Evolutionary conservation across 2,797 vertebrate genomes (phyloP), one percentile per base, ranked within the genome.

Genomic region (Apogon hyalosoma): DNA sequence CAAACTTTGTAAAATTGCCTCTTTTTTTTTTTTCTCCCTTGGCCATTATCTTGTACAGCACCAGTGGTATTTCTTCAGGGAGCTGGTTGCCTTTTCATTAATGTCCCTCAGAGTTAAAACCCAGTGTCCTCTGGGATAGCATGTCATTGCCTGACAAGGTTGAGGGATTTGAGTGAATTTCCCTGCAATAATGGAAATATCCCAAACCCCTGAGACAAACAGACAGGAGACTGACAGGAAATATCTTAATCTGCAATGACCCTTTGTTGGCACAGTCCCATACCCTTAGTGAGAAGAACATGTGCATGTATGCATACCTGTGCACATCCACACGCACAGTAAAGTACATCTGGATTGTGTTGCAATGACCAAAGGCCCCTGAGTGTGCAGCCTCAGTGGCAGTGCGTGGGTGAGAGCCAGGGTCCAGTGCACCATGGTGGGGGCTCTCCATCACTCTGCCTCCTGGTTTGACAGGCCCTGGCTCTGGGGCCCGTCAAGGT

Each of bases 371-470:
- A 8, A 36, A 74, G 88, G 89, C 84, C 84, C 88, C 92, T 71
- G 85, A 81, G 87, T 87, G 88, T 75, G 87, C 75, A 43, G 83
- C 87, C 82, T 85, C 85, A 88, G 88, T 82, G 83, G 88, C 88
- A 69, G 85, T 89, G 90, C 52, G 87, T 89, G 89, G 89, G 91
- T 88, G 88, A 92, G 85, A 90, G 87, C 86, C 86, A 90, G 88
- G 85, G 90, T 91, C 90, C 90, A 78, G 85, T 85, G 89, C 92
- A 90, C 90, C 88, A 89, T 91, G 91, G 92, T 91, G 92, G 84
- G 92, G 89, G 77, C 90, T 90, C 88, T 94, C 90, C 92, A 95
- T 94, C 93, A 94, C 93, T 89, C 86, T 66, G 84, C 83, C 87
- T 90, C 91, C 82, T 79, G 88, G 91, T 84, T 90, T 94, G 93